phyloP scores from a whole-genome alignment of 2,888 invertebrate genomes.

The Drosophila buzzatii region DNA sequence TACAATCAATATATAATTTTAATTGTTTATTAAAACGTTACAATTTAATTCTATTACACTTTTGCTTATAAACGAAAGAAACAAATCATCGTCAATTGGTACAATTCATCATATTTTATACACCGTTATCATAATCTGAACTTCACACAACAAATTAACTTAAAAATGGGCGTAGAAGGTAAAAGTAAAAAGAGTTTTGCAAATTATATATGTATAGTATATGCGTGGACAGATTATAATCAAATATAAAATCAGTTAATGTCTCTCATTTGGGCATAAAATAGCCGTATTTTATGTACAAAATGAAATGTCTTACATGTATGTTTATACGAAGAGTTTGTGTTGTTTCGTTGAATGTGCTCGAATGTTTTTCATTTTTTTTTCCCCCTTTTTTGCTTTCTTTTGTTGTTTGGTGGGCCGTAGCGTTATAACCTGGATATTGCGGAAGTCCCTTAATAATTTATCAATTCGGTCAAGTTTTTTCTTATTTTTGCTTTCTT shows the following conservation, averaged over 20 bases:
- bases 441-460: slow-evolving; percentile 72
- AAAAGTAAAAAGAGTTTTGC: slow-evolving; percentile 34
- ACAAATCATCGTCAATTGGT: slow-evolving; percentile 81
- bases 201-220: slow-evolving; percentile 29
- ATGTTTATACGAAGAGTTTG: slow-evolving; percentile 53
- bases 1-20: slow-evolving; percentile 28
- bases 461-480: slow-evolving; percentile 69
- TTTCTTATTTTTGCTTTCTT: background rate
- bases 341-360: slow-evolving; percentile 65
- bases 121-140: slow-evolving; percentile 67
- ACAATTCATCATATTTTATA: slow-evolving; percentile 79
- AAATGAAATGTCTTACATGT: slow-evolving; percentile 70
- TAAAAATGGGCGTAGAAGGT: slow-evolving; percentile 54
- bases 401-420: slow-evolving; percentile 39
- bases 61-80: slow-evolving; percentile 82
- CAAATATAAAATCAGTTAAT: slow-evolving; percentile 71
- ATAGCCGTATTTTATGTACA: slow-evolving; percentile 68
- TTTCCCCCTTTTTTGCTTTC: slow-evolving; percentile 9
- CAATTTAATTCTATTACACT: slow-evolving; percentile 81
- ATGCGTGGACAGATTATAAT: slow-evolving; percentile 60
- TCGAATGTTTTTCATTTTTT: slow-evolving; percentile 58
- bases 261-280: slow-evolving; percentile 69
- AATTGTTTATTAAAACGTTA: slow-evolving; percentile 76
- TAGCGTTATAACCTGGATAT: slow-evolving; percentile 64
- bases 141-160: slow-evolving; percentile 67